These are phyloP conservation scores for Ptilorrhoa leucosticta DNA, from an alignment of 2,113 vertebrate species.

Conservation along the genomic window DNA sequence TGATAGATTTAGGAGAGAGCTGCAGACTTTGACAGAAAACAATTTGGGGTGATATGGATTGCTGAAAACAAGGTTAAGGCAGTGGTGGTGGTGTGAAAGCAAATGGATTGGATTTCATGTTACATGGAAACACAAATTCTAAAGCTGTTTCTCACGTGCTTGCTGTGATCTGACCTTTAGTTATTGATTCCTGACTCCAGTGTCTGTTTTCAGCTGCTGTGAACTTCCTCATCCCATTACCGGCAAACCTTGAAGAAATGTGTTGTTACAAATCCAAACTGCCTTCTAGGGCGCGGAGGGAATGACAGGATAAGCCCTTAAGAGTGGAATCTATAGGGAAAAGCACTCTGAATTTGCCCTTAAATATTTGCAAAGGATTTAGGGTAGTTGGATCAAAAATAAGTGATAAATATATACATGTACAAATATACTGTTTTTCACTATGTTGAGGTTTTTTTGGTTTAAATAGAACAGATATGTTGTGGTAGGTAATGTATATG, in stretches of 20 bases:
- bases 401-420: neutral
- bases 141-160: conserved; percentile 3
- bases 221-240: conserved; percentile 8
- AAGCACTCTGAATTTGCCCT: neutral
- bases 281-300: neutral
- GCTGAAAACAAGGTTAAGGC: conserved; percentile 29
- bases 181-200: conserved; percentile 26
- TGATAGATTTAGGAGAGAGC: neutral
- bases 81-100: neutral
- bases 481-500: neutral
- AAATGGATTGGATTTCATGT: conserved; percentile 19
- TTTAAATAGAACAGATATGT: neutral
- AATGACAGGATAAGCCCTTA: neutral
- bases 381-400: neutral
- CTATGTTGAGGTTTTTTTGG: neutral
- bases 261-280: neutral
- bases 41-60: conserved; percentile 18
- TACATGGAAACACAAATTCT: conserved; percentile 34
- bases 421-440: neutral
- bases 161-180: conserved; percentile 31
- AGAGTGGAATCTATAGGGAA: neutral
- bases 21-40: conserved; percentile 27
- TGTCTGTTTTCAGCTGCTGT: neutral
- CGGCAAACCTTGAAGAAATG: neutral
- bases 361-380: neutral